Percentiles rank a stretch among this genome's conserved stretches.
Conservation (phyloP, 1,140 invertebrate species). For the Eufriesea mexicana region DNA sequence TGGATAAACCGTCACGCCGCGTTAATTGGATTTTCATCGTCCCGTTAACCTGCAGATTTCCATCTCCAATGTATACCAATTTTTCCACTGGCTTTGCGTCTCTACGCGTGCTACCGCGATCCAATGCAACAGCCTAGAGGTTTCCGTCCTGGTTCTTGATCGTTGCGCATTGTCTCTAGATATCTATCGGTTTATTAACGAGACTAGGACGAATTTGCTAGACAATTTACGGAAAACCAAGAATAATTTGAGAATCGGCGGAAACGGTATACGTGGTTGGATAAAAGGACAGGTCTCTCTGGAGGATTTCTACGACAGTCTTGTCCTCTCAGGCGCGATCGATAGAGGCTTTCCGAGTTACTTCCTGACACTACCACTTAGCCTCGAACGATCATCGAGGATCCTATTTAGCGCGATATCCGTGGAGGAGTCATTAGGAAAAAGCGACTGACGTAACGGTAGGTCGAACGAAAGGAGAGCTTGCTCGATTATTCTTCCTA, state of each 20-base stretch:
- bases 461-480: not conserved
- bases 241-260: not conserved
- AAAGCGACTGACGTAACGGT: not conserved
- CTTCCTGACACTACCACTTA: constrained; percentile 60
- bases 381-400: constrained; percentile 51
- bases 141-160: too few species aligned
- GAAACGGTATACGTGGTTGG: not conserved
- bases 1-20: not conserved
- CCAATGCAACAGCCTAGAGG: too few species aligned
- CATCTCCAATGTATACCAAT: not conserved
- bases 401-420: constrained; percentile 58
- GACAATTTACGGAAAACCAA: not conserved
- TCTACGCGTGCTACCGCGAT: too few species aligned
- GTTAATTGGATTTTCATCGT: not conserved
- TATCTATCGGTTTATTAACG: too few species aligned
- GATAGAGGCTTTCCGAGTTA: constrained; percentile 63
- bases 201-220: not conserved
- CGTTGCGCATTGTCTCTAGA: too few species aligned
- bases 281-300: constrained; percentile 23
- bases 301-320: constrained; percentile 33
- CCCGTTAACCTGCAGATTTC: not conserved
- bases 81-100: not conserved
- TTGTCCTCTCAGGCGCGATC: constrained; percentile 47
- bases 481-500: not conserved
- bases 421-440: constrained; percentile 37